Percentiles rank a stretch among this genome's conserved stretches.
These are phyloP conservation scores for Cromileptes altivelis DNA, from an alignment of 2,113 vertebrate species.

Conservation along the genomic window DNA sequence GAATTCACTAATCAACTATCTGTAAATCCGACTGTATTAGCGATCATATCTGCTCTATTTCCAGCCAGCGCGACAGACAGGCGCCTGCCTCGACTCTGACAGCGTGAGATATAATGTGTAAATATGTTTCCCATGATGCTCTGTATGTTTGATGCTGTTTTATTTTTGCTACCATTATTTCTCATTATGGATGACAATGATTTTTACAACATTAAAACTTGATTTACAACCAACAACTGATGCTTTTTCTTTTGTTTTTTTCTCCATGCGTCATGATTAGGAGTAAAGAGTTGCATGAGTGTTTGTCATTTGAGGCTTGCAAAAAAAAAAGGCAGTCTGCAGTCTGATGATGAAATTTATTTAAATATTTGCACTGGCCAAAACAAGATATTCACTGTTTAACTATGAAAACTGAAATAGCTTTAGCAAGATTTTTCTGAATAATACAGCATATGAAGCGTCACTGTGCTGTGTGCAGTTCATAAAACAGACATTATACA, in stretches of 20 bases:
- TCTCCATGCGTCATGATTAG: neutral
- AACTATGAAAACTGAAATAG: neutral
- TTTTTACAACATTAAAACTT: constrained; percentile 77
- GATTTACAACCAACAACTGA: constrained; percentile 54
- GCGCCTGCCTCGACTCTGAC: constrained; percentile 22
- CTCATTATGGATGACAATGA: constrained; percentile 48
- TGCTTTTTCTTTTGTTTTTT: neutral
- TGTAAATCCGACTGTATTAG: neutral
- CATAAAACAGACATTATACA: neutral
- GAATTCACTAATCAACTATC: neutral
- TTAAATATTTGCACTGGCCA: neutral
- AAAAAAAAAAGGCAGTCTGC: neutral
- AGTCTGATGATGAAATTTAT: neutral
- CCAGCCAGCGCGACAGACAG: constrained; percentile 7
- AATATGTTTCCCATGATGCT: constrained; percentile 64
- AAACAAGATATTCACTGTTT: neutral
- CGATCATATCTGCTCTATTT: neutral
- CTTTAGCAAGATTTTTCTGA: neutral
- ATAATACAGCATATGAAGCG: neutral
- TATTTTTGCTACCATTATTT: constrained; percentile 69
- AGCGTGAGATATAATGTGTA: constrained; percentile 57
- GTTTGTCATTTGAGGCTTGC: neutral
- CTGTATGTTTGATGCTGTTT: constrained; percentile 57
- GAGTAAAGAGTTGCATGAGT: neutral
- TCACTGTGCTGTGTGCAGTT: neutral